Percentiles rank a stretch among this genome's conserved stretches.
Conservation (phyloP, 2,113 vertebrate species). For the Aleadryas rufinucha region DNA sequence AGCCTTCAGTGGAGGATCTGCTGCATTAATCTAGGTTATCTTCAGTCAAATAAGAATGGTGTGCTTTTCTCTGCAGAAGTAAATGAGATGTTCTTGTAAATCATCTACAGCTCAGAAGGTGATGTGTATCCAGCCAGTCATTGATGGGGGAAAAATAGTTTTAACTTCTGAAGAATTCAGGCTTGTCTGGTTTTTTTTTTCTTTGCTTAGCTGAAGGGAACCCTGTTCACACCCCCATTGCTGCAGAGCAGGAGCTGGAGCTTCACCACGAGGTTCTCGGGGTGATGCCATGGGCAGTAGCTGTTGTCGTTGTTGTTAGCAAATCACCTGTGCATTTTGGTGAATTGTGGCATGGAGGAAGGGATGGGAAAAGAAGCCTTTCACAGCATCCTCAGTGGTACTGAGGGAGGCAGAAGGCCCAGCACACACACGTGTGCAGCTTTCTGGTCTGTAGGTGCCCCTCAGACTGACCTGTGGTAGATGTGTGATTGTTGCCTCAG, state of each 20-base stretch:
- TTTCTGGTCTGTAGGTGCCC: background rate
- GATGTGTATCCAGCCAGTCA: background rate
- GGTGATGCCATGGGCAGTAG: too few species aligned
- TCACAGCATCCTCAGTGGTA: background rate
- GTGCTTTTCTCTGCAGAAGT: background rate
- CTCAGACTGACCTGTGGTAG: background rate
- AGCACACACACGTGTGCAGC: background rate
- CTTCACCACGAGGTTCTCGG: background rate
- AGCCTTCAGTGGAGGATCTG: background rate
- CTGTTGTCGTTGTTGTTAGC: background rate
- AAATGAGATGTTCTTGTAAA: background rate
- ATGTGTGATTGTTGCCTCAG: accelerated
- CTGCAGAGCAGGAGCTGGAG: background rate
- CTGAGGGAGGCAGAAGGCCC: background rate
- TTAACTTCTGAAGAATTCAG: background rate
- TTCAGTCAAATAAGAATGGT: background rate
- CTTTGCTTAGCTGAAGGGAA: background rate
- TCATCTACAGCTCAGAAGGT: background rate
- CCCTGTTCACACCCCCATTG: background rate
- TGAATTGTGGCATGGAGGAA: background rate
- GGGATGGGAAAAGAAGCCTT: background rate
- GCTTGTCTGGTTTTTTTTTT: background rate
- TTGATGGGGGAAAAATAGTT: background rate
- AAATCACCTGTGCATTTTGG: accelerated
- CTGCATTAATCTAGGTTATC: background rate